phyloP scores from a whole-genome alignment of 2,888 invertebrate genomes.

The Microdon myrmicae region DNA sequence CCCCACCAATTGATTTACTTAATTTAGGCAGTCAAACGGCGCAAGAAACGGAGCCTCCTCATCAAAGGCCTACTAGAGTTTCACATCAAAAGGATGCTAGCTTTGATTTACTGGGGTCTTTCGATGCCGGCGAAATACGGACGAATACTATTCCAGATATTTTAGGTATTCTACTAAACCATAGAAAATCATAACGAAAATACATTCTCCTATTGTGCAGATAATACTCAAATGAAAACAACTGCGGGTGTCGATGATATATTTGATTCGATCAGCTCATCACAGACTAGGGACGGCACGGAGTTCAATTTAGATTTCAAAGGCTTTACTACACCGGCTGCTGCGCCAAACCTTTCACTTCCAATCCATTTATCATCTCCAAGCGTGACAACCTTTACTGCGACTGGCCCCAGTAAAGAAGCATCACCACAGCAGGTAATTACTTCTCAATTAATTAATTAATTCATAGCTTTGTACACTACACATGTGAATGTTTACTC shows the following conservation, averaged over 20 bases:
- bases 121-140: conserved; percentile 63
- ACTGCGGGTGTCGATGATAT: conserved; percentile 72
- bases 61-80: conserved; percentile 58
- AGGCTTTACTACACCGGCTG: conserved; percentile 52
- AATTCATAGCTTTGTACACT: conserved; percentile 4
- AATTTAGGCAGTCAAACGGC: conserved; percentile 67
- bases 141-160: conserved; percentile 64
- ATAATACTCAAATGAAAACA: conserved; percentile 56
- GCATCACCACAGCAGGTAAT: conserved; percentile 68
- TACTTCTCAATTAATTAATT: neutral
- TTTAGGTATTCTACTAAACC: conserved; percentile 47
- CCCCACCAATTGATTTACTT: conserved; percentile 70
- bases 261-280: conserved; percentile 69
- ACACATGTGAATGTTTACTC: conserved; percentile 9
- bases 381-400: conserved; percentile 45
- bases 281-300: conserved; percentile 38
- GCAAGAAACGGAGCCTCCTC: conserved; percentile 54
- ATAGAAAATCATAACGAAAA: neutral
- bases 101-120: conserved; percentile 72
- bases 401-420: conserved; percentile 60
- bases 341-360: conserved; percentile 34
- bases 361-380: conserved; percentile 36
- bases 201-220: conserved; percentile 19
- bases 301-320: conserved; percentile 57
- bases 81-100: conserved; percentile 66